Evolutionary conservation across 2,888 invertebrate species (phyloP), one percentile per base, ranked within the genome.

Genomic region (Panopea generosa): DNA sequence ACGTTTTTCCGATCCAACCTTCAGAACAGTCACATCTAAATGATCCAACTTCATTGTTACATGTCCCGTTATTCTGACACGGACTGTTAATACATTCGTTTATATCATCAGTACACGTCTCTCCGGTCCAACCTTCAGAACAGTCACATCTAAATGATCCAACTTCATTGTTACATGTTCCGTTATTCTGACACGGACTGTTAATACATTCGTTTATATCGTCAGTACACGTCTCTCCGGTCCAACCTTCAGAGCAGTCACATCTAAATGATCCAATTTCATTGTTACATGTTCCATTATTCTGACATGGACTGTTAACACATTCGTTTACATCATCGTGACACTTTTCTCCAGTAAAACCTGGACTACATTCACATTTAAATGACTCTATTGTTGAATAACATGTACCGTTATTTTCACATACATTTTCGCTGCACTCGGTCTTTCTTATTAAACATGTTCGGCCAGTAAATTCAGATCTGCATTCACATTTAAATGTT

Each of bases 121-220:
- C 18, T 18, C 50, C 50, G 11, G 50, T 49, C 22, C 78, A 56
- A 16, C 47, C 47, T n/a, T 77, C 69, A 52, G 83, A 83, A 66
- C 87, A 87, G 3, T 68, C 40, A 56, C 87, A 87, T 0, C 52
- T 47, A 49, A 66, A 85, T 45, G 60, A 59, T 14, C 76, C 82
- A 18, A 65, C 18, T 27, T 69, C 49, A 57, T 85, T 76, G 3
- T 26, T 29, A 55, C 78, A 78, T 3, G 33, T 52, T 38, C 61
- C 68, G 52, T 63, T 49, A 67, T 75, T 67, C 53, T 59, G 22
- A 65, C 79, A 77, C 3, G 57, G 57, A 6, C 40, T 24, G 2
- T n/a, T 16, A 9, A 24, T 29, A 50, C 79, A 79, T 65, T 79
- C 79, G 20, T 79, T 33, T 16, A 68, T 45, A 43, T 79, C 79